These are phyloP conservation scores for Plutella xylostella DNA, from an alignment of 2,888 invertebrate species.

Conservation along the genomic window DNA sequence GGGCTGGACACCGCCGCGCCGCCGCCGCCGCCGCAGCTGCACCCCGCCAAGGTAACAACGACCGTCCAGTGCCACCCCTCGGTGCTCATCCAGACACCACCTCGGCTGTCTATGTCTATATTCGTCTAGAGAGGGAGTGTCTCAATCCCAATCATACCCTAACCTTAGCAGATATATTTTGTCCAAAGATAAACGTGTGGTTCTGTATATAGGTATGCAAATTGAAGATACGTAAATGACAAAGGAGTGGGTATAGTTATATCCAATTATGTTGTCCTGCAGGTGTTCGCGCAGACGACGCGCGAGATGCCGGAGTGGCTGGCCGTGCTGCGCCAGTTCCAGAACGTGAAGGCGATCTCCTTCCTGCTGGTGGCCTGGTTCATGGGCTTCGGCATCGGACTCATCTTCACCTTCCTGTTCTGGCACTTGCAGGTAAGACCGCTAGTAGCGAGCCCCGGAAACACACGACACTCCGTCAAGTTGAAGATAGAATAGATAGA, in stretches of 20 bases:
- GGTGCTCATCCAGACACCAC: no score
- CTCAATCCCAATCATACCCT: no score
- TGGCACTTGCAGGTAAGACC: constrained; percentile 97
- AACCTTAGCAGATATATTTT: no score
- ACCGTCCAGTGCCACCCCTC: constrained; percentile 12
- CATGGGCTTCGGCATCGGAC: constrained; percentile 99
- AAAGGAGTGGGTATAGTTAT: no score
- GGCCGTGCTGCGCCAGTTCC: constrained; percentile 89
- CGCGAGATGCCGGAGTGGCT: constrained; percentile 95
- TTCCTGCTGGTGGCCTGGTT: constrained; percentile 98
- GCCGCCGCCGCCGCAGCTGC: constrained; percentile 33
- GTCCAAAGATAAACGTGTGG: no score
- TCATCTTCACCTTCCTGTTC: constrained; percentile 98
- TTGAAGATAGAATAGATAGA: no score
- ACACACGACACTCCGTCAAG: no score
- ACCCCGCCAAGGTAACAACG: constrained; percentile 29
- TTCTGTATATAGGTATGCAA: no score
- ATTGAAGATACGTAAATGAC: no score
- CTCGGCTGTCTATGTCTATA: no score
- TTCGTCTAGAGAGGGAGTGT: no score
- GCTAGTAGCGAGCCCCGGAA: no score
- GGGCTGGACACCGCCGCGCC: constrained; percentile 77
- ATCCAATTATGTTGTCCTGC: constrained; percentile 14
- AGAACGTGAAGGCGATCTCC: constrained; percentile 89
- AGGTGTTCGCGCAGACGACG: constrained; percentile 91